These are phyloP conservation scores for Cebus imitator DNA, from an alignment of 2,113 vertebrate species.

Conservation along the genomic window DNA sequence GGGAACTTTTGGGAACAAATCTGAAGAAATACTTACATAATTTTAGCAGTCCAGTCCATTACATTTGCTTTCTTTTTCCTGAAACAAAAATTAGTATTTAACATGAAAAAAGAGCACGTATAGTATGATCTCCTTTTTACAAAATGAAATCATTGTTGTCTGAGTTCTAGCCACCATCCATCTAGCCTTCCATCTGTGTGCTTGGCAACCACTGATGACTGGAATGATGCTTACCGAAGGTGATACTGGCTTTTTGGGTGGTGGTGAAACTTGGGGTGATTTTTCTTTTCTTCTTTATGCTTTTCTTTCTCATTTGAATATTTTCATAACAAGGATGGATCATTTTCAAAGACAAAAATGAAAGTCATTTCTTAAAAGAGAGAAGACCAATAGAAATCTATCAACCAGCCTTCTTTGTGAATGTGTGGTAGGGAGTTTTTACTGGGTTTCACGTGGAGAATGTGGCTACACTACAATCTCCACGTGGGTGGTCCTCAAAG, in stretches of 20 bases:
- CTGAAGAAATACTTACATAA: not conserved
- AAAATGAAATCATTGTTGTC: not conserved
- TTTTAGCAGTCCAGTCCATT: not conserved
- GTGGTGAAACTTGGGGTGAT: not conserved
- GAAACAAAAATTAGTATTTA: not conserved
- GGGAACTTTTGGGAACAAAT: not conserved
- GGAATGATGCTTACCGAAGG: no score
- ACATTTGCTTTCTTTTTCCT: not conserved
- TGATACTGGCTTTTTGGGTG: not conserved
- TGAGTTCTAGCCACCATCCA: not conserved
- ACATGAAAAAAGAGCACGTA: not conserved
- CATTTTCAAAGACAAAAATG: not conserved
- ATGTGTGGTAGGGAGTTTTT: no score
- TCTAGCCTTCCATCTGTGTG: not conserved
- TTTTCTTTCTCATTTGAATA: not conserved
- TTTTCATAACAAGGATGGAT: not conserved
- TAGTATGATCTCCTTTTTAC: not conserved
- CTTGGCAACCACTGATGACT: not conserved
- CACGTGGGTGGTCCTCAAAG: fast-evolving
- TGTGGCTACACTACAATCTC: fast-evolving
- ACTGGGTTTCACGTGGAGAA: not conserved
- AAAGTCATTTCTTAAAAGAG: not conserved
- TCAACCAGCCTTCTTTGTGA: not conserved
- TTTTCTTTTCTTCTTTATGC: not conserved
- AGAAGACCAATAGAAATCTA: not conserved